phyloP scores from a whole-genome alignment of 2,888 invertebrate species.

The Thymelicus sylvestris region DNA sequence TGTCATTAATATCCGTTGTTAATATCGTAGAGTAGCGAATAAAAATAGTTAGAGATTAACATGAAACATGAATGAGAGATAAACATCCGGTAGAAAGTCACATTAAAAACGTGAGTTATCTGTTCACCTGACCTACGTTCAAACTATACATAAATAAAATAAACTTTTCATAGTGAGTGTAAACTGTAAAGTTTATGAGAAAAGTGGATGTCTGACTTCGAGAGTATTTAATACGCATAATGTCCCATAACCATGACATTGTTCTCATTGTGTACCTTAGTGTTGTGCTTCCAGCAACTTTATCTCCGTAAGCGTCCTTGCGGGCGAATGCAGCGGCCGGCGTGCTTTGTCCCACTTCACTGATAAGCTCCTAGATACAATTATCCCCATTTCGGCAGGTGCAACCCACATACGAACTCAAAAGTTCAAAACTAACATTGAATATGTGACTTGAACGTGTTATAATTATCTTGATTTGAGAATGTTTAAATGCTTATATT shows the following conservation, averaged over 20 bases:
- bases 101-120: background rate
- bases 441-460: slow-evolving; percentile 4
- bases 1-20: background rate
- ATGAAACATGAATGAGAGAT: background rate
- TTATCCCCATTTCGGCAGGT: slow-evolving; percentile 55
- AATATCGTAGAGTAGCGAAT: too few relatives aligned
- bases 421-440: background rate
- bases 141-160: too few relatives aligned
- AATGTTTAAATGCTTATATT: too few relatives aligned
- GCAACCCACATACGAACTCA: slow-evolving; percentile 28
- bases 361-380: slow-evolving; percentile 69
- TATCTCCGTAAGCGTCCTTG: slow-evolving; percentile 72
- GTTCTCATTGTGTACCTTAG: too few relatives aligned
- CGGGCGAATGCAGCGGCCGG: slow-evolving; percentile 69
- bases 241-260: too few relatives aligned
- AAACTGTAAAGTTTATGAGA: too few relatives aligned
- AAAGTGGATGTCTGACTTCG: too few relatives aligned
- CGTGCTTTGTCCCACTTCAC: slow-evolving; percentile 76
- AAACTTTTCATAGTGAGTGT: too few relatives aligned
- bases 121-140: too few relatives aligned
- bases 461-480: background rate
- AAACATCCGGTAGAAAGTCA: background rate
- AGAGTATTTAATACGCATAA: too few relatives aligned
- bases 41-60: background rate
- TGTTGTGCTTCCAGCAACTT: slow-evolving; percentile 54